phyloP scores from a whole-genome alignment of 2,113 vertebrate species.

The Picathartes gymnocephalus region DNA sequence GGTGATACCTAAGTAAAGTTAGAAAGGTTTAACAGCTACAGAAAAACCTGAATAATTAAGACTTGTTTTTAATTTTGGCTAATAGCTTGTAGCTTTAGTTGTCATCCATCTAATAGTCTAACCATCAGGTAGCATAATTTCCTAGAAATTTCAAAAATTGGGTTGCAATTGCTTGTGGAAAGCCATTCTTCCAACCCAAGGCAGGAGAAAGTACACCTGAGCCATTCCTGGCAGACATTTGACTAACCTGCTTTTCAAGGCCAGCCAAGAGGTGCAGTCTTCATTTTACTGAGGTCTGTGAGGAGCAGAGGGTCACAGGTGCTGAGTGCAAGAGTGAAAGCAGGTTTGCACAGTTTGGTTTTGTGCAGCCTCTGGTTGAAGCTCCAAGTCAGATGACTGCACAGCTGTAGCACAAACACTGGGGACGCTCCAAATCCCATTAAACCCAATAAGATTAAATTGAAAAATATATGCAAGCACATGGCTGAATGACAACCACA shows the following conservation, averaged over 20 bases:
- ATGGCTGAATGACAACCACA: neutral
- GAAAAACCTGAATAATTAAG: neutral
- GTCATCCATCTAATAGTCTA: neutral
- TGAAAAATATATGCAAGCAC: neutral
- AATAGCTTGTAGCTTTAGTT: neutral
- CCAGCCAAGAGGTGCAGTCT: neutral
- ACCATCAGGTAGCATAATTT: neutral
- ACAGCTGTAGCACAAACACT: neutral
- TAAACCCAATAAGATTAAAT: neutral
- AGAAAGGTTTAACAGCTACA: neutral
- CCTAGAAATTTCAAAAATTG: neutral
- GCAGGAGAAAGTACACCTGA: neutral
- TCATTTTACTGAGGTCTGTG: neutral
- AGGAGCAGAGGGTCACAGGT: neutral
- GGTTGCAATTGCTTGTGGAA: neutral
- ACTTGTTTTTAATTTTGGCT: neutral
- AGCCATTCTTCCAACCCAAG: neutral
- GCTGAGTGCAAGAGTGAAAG: neutral
- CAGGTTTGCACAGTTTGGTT: neutral
- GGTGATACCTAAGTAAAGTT: neutral
- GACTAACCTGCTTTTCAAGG: neutral
- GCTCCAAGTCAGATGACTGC: neutral
- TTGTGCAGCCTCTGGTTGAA: neutral
- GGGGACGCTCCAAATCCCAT: neutral
- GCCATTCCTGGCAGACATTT: neutral